Percentiles rank a stretch among this genome's conserved stretches.
Conservation (phyloP, 2,888 invertebrate genomes). For the Sesamia inferens region DNA sequence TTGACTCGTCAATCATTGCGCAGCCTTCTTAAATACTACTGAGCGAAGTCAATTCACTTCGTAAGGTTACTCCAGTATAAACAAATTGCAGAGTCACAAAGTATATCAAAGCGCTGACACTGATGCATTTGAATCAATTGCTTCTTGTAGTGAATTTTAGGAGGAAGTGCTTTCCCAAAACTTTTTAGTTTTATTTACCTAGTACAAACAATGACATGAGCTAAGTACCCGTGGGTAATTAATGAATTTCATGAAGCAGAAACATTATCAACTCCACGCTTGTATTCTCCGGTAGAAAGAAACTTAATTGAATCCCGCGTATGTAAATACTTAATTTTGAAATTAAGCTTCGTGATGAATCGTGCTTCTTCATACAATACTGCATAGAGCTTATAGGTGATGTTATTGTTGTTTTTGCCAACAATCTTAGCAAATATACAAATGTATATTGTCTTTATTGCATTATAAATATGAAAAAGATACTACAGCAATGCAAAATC, state of each 20-base stretch:
- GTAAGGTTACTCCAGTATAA: conserved; percentile 80
- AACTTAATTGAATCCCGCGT: conserved; percentile 23
- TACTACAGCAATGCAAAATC: not conserved
- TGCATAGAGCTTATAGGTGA: not conserved
- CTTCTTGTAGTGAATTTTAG: not conserved
- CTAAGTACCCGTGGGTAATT: not conserved
- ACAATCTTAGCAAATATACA: not conserved
- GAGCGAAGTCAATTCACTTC: conserved; percentile 81
- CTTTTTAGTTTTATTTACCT: not conserved
- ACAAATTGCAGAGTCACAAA: conserved; percentile 54
- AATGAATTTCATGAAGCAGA: conserved; percentile 7
- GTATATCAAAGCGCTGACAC: conserved; percentile 19
- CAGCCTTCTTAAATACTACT: conserved; percentile 87
- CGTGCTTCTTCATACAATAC: conserved; percentile 32
- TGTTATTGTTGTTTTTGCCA: not conserved
- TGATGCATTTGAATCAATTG: conserved; percentile 17
- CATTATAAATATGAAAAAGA: not conserved
- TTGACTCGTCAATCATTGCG: conserved; percentile 79
- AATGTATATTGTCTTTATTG: not conserved
- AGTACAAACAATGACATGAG: not conserved
- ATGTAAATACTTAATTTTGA: conserved; percentile 21
- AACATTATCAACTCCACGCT: conserved; percentile 28
- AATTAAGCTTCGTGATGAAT: conserved; percentile 30
- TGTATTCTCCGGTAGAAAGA: conserved; percentile 39
- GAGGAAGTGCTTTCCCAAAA: conserved; percentile 1